Evolutionary conservation across 2,888 invertebrate species (phyloP).

Genomic region (Tuta absoluta): DNA sequence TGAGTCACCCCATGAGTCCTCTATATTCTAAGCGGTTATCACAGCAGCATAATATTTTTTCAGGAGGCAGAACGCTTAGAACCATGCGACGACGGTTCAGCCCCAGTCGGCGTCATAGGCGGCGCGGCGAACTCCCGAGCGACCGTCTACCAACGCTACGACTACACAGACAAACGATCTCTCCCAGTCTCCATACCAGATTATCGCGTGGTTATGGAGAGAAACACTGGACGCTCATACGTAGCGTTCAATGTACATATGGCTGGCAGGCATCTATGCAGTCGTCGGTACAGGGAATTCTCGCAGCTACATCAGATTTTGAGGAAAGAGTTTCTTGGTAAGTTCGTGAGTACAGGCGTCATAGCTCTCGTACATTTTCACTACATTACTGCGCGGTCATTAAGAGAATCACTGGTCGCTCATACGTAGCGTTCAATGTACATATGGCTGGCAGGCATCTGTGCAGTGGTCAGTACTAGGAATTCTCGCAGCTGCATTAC

Average conservation of each 20-base stretch:
- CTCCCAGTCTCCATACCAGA: conserved; percentile 95
- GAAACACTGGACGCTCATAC: conserved; percentile 90
- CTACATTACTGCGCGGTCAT: conserved; percentile 95
- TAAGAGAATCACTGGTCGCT: conserved; percentile 89
- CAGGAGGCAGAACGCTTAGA: conserved; percentile 92
- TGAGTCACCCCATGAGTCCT: no score
- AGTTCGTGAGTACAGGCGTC: conserved; percentile 11
- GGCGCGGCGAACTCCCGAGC: conserved; percentile 75
- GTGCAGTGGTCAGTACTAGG: conserved; percentile 95
- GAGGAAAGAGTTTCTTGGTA: conserved; percentile 91
- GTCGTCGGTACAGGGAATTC: conserved; percentile 97
- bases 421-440: conserved; percentile 97
- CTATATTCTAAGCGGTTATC: no score
- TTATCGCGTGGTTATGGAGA: conserved; percentile 92
- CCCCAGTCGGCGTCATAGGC: conserved; percentile 71
- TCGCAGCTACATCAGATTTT: conserved; percentile 92
- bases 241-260: conserved; percentile 99
- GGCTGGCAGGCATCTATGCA: conserved; percentile 98
- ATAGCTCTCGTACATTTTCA: conserved; percentile 22
- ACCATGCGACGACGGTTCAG: conserved; percentile 87
- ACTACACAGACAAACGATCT: conserved; percentile 97
- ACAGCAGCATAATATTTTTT: neutral
- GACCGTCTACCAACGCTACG: conserved; percentile 84
- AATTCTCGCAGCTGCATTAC: conserved; percentile 94
- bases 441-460: conserved; percentile 99